Evolutionary conservation across 2,113 vertebrate genomes (phyloP).

Genomic region (Natator depressus): DNA sequence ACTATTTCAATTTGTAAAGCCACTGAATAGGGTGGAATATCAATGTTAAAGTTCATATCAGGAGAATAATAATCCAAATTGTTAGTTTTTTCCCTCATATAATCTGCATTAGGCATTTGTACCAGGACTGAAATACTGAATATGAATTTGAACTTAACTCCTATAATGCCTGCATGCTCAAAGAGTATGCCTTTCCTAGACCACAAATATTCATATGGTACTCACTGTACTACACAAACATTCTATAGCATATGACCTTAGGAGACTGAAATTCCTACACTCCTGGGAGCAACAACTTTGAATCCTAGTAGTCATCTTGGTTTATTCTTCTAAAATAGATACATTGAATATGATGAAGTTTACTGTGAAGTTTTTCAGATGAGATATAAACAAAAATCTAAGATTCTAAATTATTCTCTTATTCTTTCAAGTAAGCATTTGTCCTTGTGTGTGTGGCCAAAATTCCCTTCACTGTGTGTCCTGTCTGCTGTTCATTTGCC

Average conservation of each 20-base stretch:
- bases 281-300: background rate
- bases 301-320: background rate
- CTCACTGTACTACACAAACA: background rate
- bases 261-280: background rate
- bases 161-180: background rate
- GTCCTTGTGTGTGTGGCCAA: background rate
- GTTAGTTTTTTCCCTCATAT: background rate
- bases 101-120: fast-evolving
- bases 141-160: background rate
- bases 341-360: background rate
- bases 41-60: fast-evolving
- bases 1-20: fast-evolving
- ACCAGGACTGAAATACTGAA: background rate
- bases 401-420: background rate
- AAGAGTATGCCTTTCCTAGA: background rate
- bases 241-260: background rate
- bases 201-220: background rate
- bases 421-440: background rate
- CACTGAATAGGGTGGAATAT: fast-evolving
- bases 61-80: fast-evolving
- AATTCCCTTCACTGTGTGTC: background rate
- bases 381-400: background rate
- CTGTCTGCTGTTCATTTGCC: background rate
- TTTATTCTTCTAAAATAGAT: background rate
- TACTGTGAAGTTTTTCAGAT: background rate